These are phyloP conservation scores for Caenorhabditis sinica DNA, from an alignment of 2,888 invertebrate species.

Conservation along the genomic window DNA sequence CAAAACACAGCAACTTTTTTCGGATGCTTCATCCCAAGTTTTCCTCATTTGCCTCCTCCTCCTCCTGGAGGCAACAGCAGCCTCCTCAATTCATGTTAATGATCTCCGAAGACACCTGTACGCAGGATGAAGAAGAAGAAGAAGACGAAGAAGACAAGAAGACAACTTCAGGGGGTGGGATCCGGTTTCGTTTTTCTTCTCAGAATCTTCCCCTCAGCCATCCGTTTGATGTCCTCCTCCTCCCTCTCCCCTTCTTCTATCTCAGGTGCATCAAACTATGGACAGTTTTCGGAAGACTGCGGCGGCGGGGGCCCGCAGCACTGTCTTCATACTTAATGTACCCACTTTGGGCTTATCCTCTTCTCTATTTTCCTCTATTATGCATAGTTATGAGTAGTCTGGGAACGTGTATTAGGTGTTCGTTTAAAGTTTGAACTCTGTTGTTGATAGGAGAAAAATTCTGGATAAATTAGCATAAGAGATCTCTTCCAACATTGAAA, in stretches of 20 bases:
- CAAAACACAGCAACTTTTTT: slow-evolving; percentile 39
- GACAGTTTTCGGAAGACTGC: slow-evolving; percentile 17
- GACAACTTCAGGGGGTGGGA: not conserved
- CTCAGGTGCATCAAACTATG: slow-evolving; percentile 48
- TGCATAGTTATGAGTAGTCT: no score
- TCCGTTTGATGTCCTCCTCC: not conserved
- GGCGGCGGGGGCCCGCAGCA: no score
- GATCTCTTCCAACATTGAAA: no score
- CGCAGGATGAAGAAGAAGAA: no score
- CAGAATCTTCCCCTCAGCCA: not conserved
- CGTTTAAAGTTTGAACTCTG: no score
- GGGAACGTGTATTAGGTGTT: no score
- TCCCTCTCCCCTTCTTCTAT: not conserved
- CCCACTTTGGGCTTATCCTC: slow-evolving; percentile 5
- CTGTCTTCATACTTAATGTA: slow-evolving; percentile 26
- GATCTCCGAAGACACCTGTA: slow-evolving; percentile 49
- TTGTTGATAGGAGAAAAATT: no score
- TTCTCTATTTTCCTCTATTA: no score
- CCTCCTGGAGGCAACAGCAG: not conserved
- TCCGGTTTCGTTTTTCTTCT: slow-evolving; percentile 7
- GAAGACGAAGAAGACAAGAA: no score
- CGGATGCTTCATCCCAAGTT: not conserved
- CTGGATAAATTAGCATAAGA: no score
- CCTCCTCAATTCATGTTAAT: slow-evolving; percentile 32
- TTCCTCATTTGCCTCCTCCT: not conserved